Evolutionary conservation across 2,888 invertebrate species (phyloP), one percentile per base, ranked within the genome.

Genomic region (Drosophila neotestacea): DNA sequence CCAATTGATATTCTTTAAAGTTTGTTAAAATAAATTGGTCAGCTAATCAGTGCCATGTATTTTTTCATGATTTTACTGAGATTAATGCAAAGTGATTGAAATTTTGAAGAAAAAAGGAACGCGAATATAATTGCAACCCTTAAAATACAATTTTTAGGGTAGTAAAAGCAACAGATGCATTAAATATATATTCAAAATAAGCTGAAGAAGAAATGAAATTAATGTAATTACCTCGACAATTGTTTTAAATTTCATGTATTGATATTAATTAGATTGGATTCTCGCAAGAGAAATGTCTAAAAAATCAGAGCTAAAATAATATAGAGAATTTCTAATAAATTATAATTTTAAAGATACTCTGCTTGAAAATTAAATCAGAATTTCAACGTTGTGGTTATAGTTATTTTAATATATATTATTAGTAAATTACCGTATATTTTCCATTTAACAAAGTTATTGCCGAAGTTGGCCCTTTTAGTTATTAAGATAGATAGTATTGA

Each of bases 21-120:
- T 55, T 58, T 41, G 36, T 9, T n/a, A 7, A n/a, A 9, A 11
- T 27, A 52, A 70, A 54, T 59, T 59, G 61, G 55, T 61, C 47
- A 41, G 64, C 76, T 64, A 76, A 76, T 79, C 79, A 65, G 47
- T 44, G 65, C 64, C 64, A 61, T 69, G 79, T 69, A 76, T 55
- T 55, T 59, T 47, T 46, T 54, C 51, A 60, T 66, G 72, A 65
- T 67, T 59, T 48, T 22, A 2, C 36, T 9, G 32, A 36, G 48
- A 51, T 70, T 66, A 65, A 54, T 47, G 50, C 52, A 72, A 72
- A 55, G 54, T 64, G 61, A 78, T 22, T n/a, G 5, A 16, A 44
- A 32, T 7, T 1, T 4, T 27, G n/a, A 6, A 11, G 4, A 4
- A 34, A 34, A 27, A 3, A 32, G 6, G 1, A 27, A 28, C 7